A percentile compares a stretch with the other conserved stretches of the same genome.
These are phyloP conservation scores for Aleiodes sp. DNA, from an alignment of 1,140 invertebrate genomes.

Conservation along the genomic window DNA sequence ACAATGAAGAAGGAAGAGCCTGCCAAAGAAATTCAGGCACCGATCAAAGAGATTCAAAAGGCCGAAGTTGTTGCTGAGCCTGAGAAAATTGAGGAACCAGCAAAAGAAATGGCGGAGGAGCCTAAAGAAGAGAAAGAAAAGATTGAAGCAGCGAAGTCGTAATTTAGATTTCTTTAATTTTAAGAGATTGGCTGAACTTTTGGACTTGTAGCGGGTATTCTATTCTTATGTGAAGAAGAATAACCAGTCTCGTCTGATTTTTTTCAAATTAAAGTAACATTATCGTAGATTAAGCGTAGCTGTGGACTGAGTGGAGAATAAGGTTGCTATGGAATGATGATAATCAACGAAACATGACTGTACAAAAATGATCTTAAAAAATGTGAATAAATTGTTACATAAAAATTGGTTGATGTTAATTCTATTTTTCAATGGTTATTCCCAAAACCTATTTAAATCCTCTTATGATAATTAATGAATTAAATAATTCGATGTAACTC, in stretches of 20 bases:
- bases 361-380: constrained; percentile 47
- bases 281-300: constrained; percentile 3
- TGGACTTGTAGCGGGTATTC: constrained; percentile 54
- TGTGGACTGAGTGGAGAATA: constrained; percentile 26
- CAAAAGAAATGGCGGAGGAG: neutral
- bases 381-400: constrained; percentile 57
- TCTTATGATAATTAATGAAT: neutral
- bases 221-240: constrained; percentile 1
- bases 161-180: neutral
- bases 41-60: neutral
- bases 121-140: constrained; percentile 10
- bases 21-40: neutral
- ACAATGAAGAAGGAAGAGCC: neutral
- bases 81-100: constrained; percentile 10
- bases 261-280: constrained; percentile 44
- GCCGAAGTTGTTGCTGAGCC: neutral
- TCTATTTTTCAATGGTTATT: neutral
- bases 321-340: constrained; percentile 2
- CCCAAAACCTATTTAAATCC: neutral
- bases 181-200: constrained; percentile 2
- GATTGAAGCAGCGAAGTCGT: constrained; percentile 10
- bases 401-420: constrained; percentile 47
- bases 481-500: neutral
- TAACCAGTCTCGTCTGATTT: constrained; percentile 51
- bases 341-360: constrained; percentile 37